A percentile compares a stretch with the other conserved stretches of the same genome.
These are phyloP conservation scores for Drosophila leonis DNA, from an alignment of 2,888 invertebrate genomes.

Conservation along the genomic window DNA sequence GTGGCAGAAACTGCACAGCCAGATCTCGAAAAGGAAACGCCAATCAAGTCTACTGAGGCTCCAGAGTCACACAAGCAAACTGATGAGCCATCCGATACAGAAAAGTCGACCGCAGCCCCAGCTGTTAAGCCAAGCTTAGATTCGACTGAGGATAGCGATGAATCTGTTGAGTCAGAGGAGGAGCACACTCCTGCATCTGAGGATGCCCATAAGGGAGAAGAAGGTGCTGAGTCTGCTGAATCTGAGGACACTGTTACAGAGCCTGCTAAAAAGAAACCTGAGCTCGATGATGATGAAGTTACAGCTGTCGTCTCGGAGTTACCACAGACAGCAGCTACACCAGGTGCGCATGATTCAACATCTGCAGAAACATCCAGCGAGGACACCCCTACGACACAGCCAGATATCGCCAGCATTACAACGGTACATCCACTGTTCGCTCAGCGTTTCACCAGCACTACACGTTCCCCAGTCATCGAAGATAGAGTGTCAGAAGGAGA, in stretches of 20 bases:
- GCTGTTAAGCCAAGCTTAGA: slow-evolving; percentile 65
- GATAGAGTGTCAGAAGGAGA: slow-evolving; percentile 59
- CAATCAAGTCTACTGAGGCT: slow-evolving; percentile 39
- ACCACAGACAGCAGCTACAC: slow-evolving; percentile 40
- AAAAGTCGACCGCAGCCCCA: slow-evolving; percentile 52
- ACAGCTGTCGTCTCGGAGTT: slow-evolving; percentile 53
- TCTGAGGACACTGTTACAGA: slow-evolving; percentile 48
- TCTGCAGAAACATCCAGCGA: slow-evolving; percentile 39
- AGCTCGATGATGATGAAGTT: slow-evolving; percentile 45
- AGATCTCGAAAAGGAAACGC: slow-evolving; percentile 35
- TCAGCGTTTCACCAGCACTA: slow-evolving; percentile 57
- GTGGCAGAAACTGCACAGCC: slow-evolving; percentile 44
- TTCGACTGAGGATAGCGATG: slow-evolving; percentile 75
- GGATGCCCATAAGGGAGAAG: slow-evolving; percentile 46
- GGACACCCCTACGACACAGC: slow-evolving; percentile 48
- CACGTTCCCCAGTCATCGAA: slow-evolving; percentile 54
- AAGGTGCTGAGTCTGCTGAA: slow-evolving; percentile 46
- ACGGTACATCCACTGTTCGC: slow-evolving; percentile 78
- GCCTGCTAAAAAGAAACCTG: slow-evolving; percentile 60
- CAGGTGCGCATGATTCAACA: slow-evolving; percentile 33
- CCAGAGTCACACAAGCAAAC: slow-evolving; percentile 37
- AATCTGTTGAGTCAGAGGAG: slow-evolving; percentile 78
- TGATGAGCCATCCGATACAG: slow-evolving; percentile 33
- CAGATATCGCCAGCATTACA: slow-evolving; percentile 49
- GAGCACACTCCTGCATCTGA: slow-evolving; percentile 59